phyloP scores from a whole-genome alignment of 2,113 vertebrate genomes.

The Apteryx mantelli region DNA sequence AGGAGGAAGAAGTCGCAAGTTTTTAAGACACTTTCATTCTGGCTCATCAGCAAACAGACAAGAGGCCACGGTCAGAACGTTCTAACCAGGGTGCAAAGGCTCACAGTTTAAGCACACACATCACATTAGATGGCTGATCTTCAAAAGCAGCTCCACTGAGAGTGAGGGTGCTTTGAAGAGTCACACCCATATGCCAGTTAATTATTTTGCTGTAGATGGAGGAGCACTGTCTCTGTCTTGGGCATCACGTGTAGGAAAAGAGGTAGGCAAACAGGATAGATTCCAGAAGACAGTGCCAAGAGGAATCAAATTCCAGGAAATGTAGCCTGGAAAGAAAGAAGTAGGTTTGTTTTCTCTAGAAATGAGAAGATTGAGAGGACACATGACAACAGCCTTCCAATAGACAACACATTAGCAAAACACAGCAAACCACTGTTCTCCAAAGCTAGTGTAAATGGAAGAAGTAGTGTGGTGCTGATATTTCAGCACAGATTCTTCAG shows the following conservation, averaged over 20 bases:
- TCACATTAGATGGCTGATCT: not conserved
- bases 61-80: not conserved
- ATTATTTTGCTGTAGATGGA: not conserved
- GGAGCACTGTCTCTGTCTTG: fast-evolving
- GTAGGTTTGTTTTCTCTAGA: not conserved
- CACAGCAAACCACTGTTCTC: not conserved
- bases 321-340: not conserved
- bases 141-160: not conserved
- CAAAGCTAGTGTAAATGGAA: not conserved
- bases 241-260: not conserved
- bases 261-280: not conserved
- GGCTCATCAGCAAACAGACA: not conserved
- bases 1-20: not conserved
- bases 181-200: not conserved
- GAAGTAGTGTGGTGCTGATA: not conserved
- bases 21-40: not conserved
- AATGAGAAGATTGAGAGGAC: not conserved
- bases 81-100: not conserved
- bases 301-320: not conserved
- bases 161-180: not conserved
- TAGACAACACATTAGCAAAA: not conserved
- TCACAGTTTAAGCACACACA: fast-evolving
- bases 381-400: not conserved
- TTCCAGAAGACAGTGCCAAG: not conserved
- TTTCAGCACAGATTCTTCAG: not conserved